Evolutionary conservation across 2,113 vertebrate species (phyloP).

Genomic region (Cettia cetti): DNA sequence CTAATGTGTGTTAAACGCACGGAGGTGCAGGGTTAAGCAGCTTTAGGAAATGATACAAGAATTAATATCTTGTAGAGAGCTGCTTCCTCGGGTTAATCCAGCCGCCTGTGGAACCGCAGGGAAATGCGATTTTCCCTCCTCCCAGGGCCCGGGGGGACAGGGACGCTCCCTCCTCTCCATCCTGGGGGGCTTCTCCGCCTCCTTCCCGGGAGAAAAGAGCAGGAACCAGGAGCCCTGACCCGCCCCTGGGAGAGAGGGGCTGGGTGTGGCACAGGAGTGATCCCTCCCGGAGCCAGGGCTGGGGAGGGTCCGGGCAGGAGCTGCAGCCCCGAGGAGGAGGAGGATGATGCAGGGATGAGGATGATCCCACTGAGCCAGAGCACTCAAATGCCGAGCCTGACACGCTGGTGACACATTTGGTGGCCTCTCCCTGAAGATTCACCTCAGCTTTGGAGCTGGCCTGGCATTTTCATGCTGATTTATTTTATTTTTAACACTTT

Average conservation of each 20-base stretch:
- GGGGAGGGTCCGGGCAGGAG: not conserved
- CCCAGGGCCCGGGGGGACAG: not conserved
- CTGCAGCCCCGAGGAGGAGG: not conserved
- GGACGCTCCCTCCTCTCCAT: not conserved
- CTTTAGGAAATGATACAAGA: not conserved
- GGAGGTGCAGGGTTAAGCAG: not conserved
- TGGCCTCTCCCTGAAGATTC: not conserved
- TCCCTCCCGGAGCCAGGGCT: not conserved
- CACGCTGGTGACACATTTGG: accelerated
- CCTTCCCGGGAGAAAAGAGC: not conserved
- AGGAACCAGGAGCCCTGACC: no score
- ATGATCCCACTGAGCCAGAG: not conserved
- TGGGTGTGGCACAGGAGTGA: accelerated
- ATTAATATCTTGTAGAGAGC: not conserved
- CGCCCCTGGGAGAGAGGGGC: not conserved
- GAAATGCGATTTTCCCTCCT: not conserved
- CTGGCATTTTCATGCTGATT: not conserved
- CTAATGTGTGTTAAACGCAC: not conserved
- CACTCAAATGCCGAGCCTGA: not conserved
- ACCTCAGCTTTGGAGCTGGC: not conserved
- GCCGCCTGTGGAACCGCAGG: not conserved
- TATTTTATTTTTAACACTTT: not conserved
- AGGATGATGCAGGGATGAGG: not conserved
- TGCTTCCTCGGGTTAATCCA: not conserved
- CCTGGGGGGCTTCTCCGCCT: accelerated